A percentile compares a stretch with the other conserved stretches of the same genome.
phyloP scores from a whole-genome alignment of 2,797 vertebrate species.

The Parambassis ranga region DNA sequence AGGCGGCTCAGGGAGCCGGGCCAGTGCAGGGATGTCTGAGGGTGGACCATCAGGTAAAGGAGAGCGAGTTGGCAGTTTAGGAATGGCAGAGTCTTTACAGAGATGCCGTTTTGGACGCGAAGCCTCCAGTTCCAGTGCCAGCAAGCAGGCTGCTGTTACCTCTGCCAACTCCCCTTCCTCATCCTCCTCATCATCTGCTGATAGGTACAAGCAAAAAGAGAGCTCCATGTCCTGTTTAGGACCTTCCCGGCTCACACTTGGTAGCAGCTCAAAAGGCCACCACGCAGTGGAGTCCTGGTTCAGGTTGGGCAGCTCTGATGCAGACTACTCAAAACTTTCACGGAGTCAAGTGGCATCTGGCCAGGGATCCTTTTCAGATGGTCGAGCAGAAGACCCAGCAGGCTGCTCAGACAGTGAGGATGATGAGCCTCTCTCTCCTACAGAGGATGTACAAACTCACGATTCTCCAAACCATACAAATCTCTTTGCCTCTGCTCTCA shows the following conservation, averaged over 20 bases:
- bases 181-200: conserved; percentile 84
- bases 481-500: conserved; percentile 96
- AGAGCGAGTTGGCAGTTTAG: conserved; percentile 56
- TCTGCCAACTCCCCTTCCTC: conserved; percentile 86
- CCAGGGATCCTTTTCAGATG: conserved; percentile 76
- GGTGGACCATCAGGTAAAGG: conserved; percentile 64
- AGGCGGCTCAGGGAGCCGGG: conserved; percentile 56
- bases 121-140: conserved; percentile 60
- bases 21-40: conserved; percentile 62
- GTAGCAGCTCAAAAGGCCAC: conserved; percentile 70
- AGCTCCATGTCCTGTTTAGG: conserved; percentile 82
- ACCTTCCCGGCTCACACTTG: conserved; percentile 81
- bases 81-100: conserved; percentile 86
- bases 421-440: conserved; percentile 75
- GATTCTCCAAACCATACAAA: conserved; percentile 87
- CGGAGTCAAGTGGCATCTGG: conserved; percentile 68
- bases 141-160: conserved; percentile 78
- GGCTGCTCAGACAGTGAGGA: conserved; percentile 84
- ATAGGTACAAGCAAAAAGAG: conserved; percentile 96
- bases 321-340: conserved; percentile 79
- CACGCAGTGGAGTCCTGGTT: conserved; percentile 81
- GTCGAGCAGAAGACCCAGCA: conserved; percentile 64
- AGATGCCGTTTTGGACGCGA: conserved; percentile 92
- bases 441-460: conserved; percentile 68
- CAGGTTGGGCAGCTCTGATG: conserved; percentile 75